These are phyloP conservation scores for Sesia apiformis DNA, from an alignment of 2,888 invertebrate species.

Conservation along the genomic window DNA sequence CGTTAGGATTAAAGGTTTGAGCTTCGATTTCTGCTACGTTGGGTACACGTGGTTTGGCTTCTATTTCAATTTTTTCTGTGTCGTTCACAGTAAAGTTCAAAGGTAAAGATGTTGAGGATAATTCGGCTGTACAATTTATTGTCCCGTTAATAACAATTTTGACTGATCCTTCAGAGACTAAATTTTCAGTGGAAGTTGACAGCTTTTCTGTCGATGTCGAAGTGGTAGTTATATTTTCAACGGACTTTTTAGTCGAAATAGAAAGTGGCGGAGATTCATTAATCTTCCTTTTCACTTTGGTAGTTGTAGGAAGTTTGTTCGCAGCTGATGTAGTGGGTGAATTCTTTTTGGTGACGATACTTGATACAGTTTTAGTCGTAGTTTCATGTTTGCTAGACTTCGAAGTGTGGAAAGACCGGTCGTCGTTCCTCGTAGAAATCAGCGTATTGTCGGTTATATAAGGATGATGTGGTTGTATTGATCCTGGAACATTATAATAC, in stretches of 20 bases:
- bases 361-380: slow-evolving; percentile 28
- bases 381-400: slow-evolving; percentile 28
- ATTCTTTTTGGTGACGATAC: slow-evolving; percentile 24
- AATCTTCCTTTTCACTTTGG: slow-evolving; percentile 53
- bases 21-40: slow-evolving; percentile 33
- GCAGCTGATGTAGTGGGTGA: slow-evolving; percentile 23
- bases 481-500: neutral
- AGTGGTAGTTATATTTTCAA: slow-evolving; percentile 11
- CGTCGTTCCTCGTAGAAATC: slow-evolving; percentile 27
- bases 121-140: slow-evolving; percentile 59
- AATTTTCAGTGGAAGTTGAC: slow-evolving; percentile 12
- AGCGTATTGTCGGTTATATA: slow-evolving; percentile 25
- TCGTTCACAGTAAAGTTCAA: slow-evolving; percentile 35
- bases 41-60: slow-evolving; percentile 39
- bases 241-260: slow-evolving; percentile 10
- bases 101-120: slow-evolving; percentile 54
- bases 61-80: slow-evolving; percentile 28
- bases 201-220: slow-evolving; percentile 11
- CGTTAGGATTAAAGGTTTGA: slow-evolving; percentile 45
- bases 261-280: slow-evolving; percentile 23
- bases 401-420: slow-evolving; percentile 32
- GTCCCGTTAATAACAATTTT: slow-evolving; percentile 60
- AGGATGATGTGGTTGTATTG: neutral
- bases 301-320: slow-evolving; percentile 28
- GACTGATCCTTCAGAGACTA: slow-evolving; percentile 38